Evolutionary conservation across 2,888 invertebrate species (phyloP), one percentile per base, ranked within the genome.

Genomic region (Eupsilia transversa): DNA sequence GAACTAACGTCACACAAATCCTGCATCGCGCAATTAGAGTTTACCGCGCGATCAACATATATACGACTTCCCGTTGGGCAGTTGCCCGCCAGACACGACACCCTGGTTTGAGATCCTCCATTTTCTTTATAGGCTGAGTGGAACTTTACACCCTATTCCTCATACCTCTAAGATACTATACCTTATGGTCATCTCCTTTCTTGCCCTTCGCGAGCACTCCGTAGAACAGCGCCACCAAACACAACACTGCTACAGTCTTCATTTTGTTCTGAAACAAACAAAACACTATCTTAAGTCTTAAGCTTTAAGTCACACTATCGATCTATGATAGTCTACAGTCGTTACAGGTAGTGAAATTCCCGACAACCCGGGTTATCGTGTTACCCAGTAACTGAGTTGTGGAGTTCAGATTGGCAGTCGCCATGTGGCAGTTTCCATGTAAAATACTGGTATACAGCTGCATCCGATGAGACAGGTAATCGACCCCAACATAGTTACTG

Each of bases 191-290:
- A n/a, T 94, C 94, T 0, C 85, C 52, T 43, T 92, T 93, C 82
- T 93, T 95, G 86, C 84, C 91, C 81, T 95, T 95, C 1, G 94
- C 95, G 17, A 93, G 76, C 1, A 87, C 94, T 0, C 93, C 91
- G 83, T 91, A 94, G 60, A 93, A 79, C 74, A 94, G 77, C 20
- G 90, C 91, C 66, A 89, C 77, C 59, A 92, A 61, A 61, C 91
- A 93, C 23, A 94, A 41, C 0, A 93, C 77, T 30, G 93, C 72
- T 0, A 96, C 72, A 33, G 88, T 84, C 87, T 89, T 92, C 96
- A 96, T 96, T 86, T 95, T 96, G 92, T 95, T 94, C 96, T 96
- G 93, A 0, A 93, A 93, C 85, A 90, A 88, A 49, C 4, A 20
- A 54, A 72, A 54, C 1, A 43, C 3, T 0, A 38, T 12, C 30